Evolutionary conservation across 2,113 vertebrate genomes (phyloP), one percentile per base, ranked within the genome.

Genomic region (Cettia cetti): DNA sequence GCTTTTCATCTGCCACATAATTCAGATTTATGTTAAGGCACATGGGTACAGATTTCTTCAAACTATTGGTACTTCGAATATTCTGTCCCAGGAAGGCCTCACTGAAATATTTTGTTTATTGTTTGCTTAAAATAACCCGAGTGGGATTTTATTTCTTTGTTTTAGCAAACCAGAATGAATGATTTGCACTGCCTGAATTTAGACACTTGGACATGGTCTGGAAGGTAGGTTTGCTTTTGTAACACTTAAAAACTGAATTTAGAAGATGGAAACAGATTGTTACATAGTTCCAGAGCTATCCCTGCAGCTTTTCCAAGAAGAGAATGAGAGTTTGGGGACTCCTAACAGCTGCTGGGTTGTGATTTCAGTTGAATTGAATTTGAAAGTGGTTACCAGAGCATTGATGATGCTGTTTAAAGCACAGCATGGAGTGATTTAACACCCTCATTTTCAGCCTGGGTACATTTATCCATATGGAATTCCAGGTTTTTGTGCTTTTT

Each of bases 101-200:
- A 1, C 56, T 96, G 65, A 61, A 86, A 94, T 50, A 7, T 4
- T 93, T 64, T 42, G n/a, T 23, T 87, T 4, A 1, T 84, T 86
- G 49, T 59, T 94, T 88, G 60, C 94, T 88, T 70, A 70, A 91
- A 91, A 45, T 95, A 93, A 97, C 54, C 40, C 40, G 3, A 45
- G 40, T 89, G 90, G 72, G 80, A 30, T 96, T 92, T 94, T 84
- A 47, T 96, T 82, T 90, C 65, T 97, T 96, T 94, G 70, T 98
- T 97, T 57, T 97, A 99, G 99, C 99, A 99, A 98, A 99, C 98
- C 26, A 98, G 99, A 89, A 99, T 98, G 92, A 99, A 97, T 97
- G 99, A 99, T 94, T 97, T 99, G 86, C 98, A 99, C 97, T 99
- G 97, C 96, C 96, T 99, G 72, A 98, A 99, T 94, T 97, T 99